Conservation (phyloP, 2,113 vertebrate genomes). For the Microcebus ravelobensis region DNA sequence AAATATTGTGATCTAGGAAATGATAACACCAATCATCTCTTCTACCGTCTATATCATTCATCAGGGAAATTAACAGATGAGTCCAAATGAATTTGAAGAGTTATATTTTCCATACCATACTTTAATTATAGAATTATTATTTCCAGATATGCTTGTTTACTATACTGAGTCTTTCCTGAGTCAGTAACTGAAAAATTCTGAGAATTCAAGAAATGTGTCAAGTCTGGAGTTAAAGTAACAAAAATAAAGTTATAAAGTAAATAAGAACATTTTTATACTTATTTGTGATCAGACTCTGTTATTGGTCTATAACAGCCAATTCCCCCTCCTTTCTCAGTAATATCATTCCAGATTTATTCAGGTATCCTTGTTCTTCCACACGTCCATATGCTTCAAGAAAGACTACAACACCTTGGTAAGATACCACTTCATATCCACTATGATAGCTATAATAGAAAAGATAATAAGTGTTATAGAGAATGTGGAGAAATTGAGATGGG, state of each 20-base stretch:
- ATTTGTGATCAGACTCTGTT: background rate
- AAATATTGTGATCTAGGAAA: background rate
- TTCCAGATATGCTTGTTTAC: background rate
- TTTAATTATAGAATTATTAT: constrained; percentile 21
- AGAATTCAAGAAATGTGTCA: background rate
- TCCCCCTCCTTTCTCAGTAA: background rate
- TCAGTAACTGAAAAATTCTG: background rate
- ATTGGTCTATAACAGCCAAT: background rate
- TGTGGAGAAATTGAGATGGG: background rate
- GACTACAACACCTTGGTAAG: background rate
- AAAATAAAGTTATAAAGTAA: background rate
- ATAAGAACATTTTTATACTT: background rate
- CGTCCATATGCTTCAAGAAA: background rate
- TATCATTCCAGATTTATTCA: background rate
- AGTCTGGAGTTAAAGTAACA: constrained; percentile 1
- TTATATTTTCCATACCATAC: background rate
- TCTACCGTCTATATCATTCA: background rate
- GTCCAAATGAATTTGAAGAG: constrained; percentile 3
- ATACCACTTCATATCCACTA: background rate
- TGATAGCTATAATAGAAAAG: background rate
- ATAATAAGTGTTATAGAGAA: background rate
- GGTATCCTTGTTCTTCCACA: background rate
- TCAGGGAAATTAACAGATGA: background rate
- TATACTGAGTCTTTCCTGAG: background rate
- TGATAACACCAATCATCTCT: background rate